Evolutionary conservation across 2,797 vertebrate species (phyloP), one percentile per base, ranked within the genome.

Genomic region (Podarcis siculus): DNA sequence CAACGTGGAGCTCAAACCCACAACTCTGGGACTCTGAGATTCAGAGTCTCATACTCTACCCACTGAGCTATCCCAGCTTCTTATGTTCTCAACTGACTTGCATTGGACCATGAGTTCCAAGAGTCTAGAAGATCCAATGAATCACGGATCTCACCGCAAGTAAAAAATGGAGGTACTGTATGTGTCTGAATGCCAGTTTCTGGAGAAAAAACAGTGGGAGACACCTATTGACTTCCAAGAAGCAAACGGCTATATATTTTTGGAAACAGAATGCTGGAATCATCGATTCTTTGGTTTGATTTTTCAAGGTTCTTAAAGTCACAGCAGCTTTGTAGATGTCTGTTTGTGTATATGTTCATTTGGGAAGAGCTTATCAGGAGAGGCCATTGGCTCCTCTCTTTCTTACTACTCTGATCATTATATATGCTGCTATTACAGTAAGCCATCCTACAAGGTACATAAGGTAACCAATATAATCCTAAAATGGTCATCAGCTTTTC

Each of bases 381-480:
- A 81, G 23, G 79, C 12, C 49, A 87, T 42, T 75, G 37, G 37
- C 35, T 79, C 12, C 10, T 79, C 12, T 10, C 23, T 58, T 88
- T 27, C 6, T 71, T 81, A n/a, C 42, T 77, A 27, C 12, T 75
- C 23, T 67, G 49, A 80, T 64, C 64, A 55, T 73, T 85, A 80
- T 30, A 35, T 5, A 66, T 45, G 8, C 17, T 58, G 67, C 17
- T 73, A 64, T 64, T 79, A 81, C 8, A 75, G 23, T 21, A 80
- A 89, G 30, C 39, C 7, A 3, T 85, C 61, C 66, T 76, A 67
- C 32, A 42, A 81, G 32, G 45, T 27, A 76, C 32, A 67, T 82
- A 67, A 49, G 10, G n/a, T 72, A 75, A 75, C 85, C 76, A 73
- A 81, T 32, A 61, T 58, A 76, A 86, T 81, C n/a, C n/a, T 82